These are phyloP conservation scores for Cinclus mexicanus DNA, from an alignment of 2,113 vertebrate species.

Conservation along the genomic window DNA sequence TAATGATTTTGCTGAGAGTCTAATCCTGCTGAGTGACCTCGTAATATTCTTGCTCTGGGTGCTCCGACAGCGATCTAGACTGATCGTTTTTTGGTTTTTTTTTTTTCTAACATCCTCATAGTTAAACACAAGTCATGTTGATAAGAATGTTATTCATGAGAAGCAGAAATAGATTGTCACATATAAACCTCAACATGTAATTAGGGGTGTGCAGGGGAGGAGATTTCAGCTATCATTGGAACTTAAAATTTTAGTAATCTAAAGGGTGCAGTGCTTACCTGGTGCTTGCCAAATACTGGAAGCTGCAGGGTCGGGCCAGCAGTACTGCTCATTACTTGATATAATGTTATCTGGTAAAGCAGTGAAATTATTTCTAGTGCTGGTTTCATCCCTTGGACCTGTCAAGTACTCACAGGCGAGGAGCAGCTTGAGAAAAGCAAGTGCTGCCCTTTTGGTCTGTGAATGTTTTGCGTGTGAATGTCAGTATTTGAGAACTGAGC, in stretches of 20 bases:
- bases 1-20: neutral
- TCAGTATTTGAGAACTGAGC: neutral
- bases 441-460: neutral
- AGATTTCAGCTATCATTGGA: neutral
- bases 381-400: neutral
- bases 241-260: neutral
- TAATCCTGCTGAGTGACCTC: neutral
- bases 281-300: neutral
- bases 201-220: neutral
- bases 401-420: rapidly evolving
- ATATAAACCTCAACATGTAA: neutral
- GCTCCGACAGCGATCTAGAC: neutral
- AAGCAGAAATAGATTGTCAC: neutral
- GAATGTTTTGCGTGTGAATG: neutral
- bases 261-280: neutral
- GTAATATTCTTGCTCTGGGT: neutral
- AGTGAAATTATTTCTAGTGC: neutral
- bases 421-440: neutral
- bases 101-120: neutral
- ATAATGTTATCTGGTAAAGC: neutral
- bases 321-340: neutral
- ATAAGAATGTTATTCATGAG: neutral
- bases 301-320: neutral
- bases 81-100: neutral
- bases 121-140: neutral